Percentiles rank a stretch among this genome's conserved stretches.
These are phyloP conservation scores for Acestrorhynchus altus DNA, from an alignment of 2,797 vertebrate genomes.

Conservation along the genomic window DNA sequence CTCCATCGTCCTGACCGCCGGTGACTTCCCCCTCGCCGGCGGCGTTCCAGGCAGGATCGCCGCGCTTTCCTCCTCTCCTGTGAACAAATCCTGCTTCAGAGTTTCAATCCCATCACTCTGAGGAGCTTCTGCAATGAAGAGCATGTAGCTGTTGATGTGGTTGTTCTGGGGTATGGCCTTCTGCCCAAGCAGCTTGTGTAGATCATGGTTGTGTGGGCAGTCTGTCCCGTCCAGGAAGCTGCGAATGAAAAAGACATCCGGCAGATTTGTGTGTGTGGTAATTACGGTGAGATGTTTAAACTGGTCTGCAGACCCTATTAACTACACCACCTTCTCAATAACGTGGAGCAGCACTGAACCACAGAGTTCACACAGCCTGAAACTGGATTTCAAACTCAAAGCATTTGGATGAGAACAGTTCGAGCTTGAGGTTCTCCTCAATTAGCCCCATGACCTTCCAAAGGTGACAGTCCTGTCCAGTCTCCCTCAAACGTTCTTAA, in stretches of 20 bases:
- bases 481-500: background rate
- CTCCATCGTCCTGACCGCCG: conserved; percentile 33
- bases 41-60: conserved; percentile 6
- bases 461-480: background rate
- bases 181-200: conserved; percentile 67
- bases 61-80: conserved; percentile 54
- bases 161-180: conserved; percentile 85
- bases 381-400: background rate
- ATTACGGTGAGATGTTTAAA: background rate
- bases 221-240: conserved; percentile 64
- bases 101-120: conserved; percentile 64
- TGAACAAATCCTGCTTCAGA: conserved; percentile 49
- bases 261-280: background rate
- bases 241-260: conserved; percentile 14
- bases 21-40: conserved; percentile 17
- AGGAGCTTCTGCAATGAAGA: conserved; percentile 63
- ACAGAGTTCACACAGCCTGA: background rate
- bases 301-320: background rate
- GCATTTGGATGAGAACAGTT: background rate
- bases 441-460: background rate
- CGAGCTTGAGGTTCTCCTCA: background rate
- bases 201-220: conserved; percentile 23
- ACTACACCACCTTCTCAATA: background rate
- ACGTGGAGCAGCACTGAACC: background rate
- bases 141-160: conserved; percentile 77